A percentile compares a stretch with the other conserved stretches of the same genome.
These are phyloP conservation scores for Bombylius discolor DNA, from an alignment of 2,888 invertebrate genomes.

Conservation along the genomic window DNA sequence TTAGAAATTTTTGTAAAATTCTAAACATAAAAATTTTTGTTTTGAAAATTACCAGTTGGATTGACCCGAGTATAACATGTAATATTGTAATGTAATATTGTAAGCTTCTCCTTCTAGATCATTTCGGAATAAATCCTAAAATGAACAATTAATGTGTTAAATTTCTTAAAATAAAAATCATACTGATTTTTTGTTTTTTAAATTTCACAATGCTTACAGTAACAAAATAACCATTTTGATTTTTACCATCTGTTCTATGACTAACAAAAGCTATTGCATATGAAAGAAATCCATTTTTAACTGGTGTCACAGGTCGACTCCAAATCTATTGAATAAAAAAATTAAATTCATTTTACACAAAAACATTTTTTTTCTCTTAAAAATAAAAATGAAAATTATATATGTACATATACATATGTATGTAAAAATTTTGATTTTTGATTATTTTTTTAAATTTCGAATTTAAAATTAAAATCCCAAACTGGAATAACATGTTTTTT, in stretches of 20 bases:
- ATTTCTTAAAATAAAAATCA: too few relatives aligned
- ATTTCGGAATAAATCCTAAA: slow-evolving; percentile 13
- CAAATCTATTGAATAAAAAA: slow-evolving; percentile 25
- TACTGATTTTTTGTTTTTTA: too few relatives aligned
- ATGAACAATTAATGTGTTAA: too few relatives aligned
- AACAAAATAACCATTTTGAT: slow-evolving; percentile 26
- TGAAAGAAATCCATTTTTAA: slow-evolving; percentile 29
- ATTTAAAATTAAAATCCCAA: too few relatives aligned
- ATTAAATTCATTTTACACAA: background rate
- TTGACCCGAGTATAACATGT: slow-evolving; percentile 18
- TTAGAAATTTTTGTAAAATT: too few relatives aligned
- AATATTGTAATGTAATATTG: background rate
- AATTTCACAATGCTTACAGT: slow-evolving; percentile 17
- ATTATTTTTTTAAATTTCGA: too few relatives aligned
- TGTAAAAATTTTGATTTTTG: too few relatives aligned
- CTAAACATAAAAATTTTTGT: too few relatives aligned
- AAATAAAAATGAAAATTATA: background rate
- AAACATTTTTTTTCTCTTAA: background rate
- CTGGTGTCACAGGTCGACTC: slow-evolving; percentile 35
- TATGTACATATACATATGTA: too few relatives aligned
- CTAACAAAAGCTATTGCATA: slow-evolving; percentile 39
- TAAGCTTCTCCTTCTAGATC: background rate
- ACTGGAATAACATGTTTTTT: too few relatives aligned
- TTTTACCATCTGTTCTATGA: slow-evolving; percentile 33
- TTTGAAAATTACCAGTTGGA: slow-evolving; percentile 16